Conservation (phyloP, 1,140 invertebrate genomes). For the Drosophila ficusphila region DNA sequence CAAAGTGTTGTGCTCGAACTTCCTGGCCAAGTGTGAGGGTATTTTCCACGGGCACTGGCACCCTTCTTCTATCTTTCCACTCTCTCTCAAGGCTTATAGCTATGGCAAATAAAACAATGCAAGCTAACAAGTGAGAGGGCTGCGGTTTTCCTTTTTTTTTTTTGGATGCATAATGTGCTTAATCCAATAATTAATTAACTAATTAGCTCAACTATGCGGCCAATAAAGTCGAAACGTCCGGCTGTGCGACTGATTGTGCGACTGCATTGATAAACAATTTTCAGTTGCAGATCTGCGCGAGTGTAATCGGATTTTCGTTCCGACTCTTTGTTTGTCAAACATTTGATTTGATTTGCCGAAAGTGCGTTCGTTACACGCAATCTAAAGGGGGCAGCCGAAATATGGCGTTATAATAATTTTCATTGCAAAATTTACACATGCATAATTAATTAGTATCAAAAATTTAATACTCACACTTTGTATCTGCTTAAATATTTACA, state of each 20-base stretch:
- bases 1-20: conserved; percentile 5
- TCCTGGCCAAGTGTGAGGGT: neutral
- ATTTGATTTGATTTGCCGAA: conserved; percentile 46
- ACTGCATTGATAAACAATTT: conserved; percentile 8
- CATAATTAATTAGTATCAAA: conserved; percentile 84
- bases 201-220: conserved; percentile 54
- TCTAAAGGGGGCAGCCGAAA: conserved; percentile 37
- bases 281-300: neutral
- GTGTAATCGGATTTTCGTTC: neutral
- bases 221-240: conserved; percentile 14
- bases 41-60: no score
- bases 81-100: no score
- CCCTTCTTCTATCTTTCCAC: no score
- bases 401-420: conserved; percentile 82
- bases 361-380: conserved; percentile 15
- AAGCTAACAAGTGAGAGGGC: neutral
- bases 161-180: neutral
- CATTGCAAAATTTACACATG: conserved; percentile 82
- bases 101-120: no score
- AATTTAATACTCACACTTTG: conserved; percentile 83
- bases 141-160: no score
- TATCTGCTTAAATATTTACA: conserved; percentile 83
- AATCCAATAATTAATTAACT: conserved; percentile 62
- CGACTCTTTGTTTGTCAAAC: conserved; percentile 48
- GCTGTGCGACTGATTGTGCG: neutral